Conservation (phyloP, 2,888 invertebrate species). For the Tinea pellionella region DNA sequence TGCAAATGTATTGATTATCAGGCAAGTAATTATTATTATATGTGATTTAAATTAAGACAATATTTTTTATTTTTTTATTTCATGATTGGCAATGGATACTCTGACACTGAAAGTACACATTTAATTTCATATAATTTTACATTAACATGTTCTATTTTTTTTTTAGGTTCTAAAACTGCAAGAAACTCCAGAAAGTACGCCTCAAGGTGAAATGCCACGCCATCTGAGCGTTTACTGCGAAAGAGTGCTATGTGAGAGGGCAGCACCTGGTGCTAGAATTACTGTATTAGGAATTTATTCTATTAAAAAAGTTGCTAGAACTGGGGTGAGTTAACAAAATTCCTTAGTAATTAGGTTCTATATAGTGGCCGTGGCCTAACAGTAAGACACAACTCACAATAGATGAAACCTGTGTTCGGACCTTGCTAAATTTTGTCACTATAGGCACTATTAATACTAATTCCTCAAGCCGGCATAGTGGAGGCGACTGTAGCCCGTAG, state of each 20-base stretch:
- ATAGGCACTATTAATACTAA: too few species aligned
- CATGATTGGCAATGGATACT: too few species aligned
- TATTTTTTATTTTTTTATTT: not conserved
- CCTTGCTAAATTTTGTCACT: too few species aligned
- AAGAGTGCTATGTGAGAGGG: slow-evolving; percentile 89
- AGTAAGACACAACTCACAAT: too few species aligned
- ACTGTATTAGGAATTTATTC: slow-evolving; percentile 95
- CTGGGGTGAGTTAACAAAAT: slow-evolving; percentile 53
- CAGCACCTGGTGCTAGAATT: slow-evolving; percentile 96
- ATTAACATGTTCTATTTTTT: too few species aligned
- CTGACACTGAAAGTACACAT: too few species aligned
- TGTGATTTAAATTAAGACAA: too few species aligned
- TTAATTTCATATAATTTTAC: not conserved
- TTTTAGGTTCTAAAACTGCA: slow-evolving; percentile 88
- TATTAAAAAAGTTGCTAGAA: slow-evolving; percentile 86
- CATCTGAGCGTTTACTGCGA: slow-evolving; percentile 96
- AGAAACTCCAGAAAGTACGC: slow-evolving; percentile 89
- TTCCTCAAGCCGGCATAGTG: too few species aligned
- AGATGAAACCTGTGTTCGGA: too few species aligned
- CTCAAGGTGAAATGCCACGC: slow-evolving; percentile 97
- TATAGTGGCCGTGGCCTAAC: too few species aligned
- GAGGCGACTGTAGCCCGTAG: too few species aligned
- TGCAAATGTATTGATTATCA: slow-evolving; percentile 98
- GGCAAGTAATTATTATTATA: slow-evolving; percentile 37
- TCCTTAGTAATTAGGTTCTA: not conserved